Evolutionary conservation across 2,113 vertebrate species (phyloP), one percentile per base, ranked within the genome.

Genomic region (Lathamus discolor): DNA sequence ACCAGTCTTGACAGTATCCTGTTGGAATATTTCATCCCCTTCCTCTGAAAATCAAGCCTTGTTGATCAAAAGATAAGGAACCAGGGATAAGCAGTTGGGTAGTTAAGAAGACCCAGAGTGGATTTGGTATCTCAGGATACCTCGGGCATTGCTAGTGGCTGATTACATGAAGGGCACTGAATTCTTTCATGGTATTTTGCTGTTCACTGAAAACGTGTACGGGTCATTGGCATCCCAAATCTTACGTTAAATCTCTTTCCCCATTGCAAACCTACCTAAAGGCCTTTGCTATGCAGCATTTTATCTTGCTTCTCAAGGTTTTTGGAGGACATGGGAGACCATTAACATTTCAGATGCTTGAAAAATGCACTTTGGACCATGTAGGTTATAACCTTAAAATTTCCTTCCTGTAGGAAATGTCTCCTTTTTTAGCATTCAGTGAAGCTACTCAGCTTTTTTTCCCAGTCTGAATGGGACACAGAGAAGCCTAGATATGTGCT

Each of bases 401-500:
- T 78, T 87, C 76, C 81, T 96, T 96, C 75, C 88, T 90, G 86
- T 25, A 66, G 43, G n/a, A 92, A 91, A 62, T 69, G 33, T 92
- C 33, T 96, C 55, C 29, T 55, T 37, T 87, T 81, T 87, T 70
- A 83, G 43, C 44, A 41, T 66, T 91, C 43, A 69, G 0, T 57
- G 90, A 82, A 88, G 59, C 49, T 74, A 46, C 64, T 91, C 39
- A 24, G 41, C 48, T 83, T 44, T 87, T 44, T 87, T 59, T 83
- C 35, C 52, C 11, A 6, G 39, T 62, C 59, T 75, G 83, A 69
- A 59, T 25, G 69, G 77, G 33, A 75, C 76, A 52, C 69, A 72
- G 88, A 79, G 89, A 90, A 75, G 17, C 55, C 74, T 4, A 91
- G 93, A 91, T 96, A 54, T 88, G 68, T 75, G 81, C 70, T 74